A percentile compares a stretch with the other conserved stretches of the same genome.
Evolutionary conservation across 2,797 vertebrate genomes (phyloP).

Genomic region (Protosalanx chinensis): DNA sequence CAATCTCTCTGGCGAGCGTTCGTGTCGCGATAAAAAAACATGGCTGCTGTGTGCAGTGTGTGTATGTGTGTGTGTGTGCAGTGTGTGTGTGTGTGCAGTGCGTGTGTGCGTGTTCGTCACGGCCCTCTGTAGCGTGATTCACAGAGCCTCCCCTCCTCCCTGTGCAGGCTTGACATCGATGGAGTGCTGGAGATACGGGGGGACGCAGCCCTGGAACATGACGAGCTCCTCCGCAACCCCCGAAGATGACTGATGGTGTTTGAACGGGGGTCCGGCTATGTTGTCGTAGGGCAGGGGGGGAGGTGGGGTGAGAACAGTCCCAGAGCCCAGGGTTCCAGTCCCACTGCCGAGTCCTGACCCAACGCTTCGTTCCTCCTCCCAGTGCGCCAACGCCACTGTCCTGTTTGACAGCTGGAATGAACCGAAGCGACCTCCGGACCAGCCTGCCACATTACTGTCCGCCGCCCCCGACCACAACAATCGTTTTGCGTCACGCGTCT

Average conservation of each 20-base stretch:
- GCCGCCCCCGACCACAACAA: constrained; percentile 52
- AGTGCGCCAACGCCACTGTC: constrained; percentile 14
- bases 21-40: constrained; percentile 48
- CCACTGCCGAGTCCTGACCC: constrained; percentile 52
- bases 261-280: constrained; percentile 61
- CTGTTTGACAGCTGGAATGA: constrained; percentile 42
- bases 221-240: constrained; percentile 45
- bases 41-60: constrained; percentile 18
- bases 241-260: constrained; percentile 57
- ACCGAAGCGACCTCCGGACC: constrained; percentile 34
- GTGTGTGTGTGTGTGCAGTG: constrained; percentile 11
- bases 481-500: constrained; percentile 71
- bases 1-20: constrained; percentile 37
- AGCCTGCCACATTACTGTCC: constrained; percentile 49
- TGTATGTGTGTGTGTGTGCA: no score
- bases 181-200: constrained; percentile 44
- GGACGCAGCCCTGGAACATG: constrained; percentile 44
- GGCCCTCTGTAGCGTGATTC: constrained; percentile 49
- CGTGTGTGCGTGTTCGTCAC: constrained; percentile 56
- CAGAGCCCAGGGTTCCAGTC: constrained; percentile 40
- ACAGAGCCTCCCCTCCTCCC: constrained; percentile 55
- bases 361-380: constrained; percentile 39
- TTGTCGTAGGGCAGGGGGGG: constrained; percentile 36
- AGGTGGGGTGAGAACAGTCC: constrained; percentile 41
- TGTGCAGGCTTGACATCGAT: constrained; percentile 56